phyloP scores from a whole-genome alignment of 2,888 invertebrate genomes.

The Tinea pellionella region DNA sequence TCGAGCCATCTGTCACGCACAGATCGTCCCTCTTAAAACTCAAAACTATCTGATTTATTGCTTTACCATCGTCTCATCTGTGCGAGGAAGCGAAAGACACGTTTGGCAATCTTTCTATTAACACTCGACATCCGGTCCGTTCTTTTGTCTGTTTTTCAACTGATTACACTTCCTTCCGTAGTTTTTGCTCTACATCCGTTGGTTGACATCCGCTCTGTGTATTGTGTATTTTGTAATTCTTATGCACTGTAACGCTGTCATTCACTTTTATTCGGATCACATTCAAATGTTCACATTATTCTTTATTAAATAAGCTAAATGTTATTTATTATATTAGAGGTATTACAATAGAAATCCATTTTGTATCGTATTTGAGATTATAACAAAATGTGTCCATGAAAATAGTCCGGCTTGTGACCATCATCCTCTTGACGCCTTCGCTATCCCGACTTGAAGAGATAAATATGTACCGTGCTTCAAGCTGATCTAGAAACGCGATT shows the following conservation, averaged over 20 bases:
- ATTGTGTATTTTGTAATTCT: background rate
- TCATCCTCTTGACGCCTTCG: no score
- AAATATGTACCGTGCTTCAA: no score
- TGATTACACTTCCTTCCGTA: constrained; percentile 41
- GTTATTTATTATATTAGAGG: no score
- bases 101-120: constrained; percentile 45
- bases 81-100: constrained; percentile 46
- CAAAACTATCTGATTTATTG: constrained; percentile 20
- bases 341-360: no score
- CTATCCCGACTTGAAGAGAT: no score
- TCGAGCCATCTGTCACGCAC: constrained; percentile 55
- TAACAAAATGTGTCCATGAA: no score
- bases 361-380: no score
- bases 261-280: background rate
- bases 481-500: no score
- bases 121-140: constrained; percentile 31
- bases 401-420: no score
- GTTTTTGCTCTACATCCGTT: constrained; percentile 18
- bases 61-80: constrained; percentile 39
- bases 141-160: constrained; percentile 25
- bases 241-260: background rate
- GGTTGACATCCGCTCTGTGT: constrained; percentile 9
- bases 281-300: background rate
- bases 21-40: constrained; percentile 29
- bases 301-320: background rate